Percentiles rank a stretch among this genome's conserved stretches.
Conservation (phyloP, 2,113 vertebrate species). For the Sinosuthora webbiana region DNA sequence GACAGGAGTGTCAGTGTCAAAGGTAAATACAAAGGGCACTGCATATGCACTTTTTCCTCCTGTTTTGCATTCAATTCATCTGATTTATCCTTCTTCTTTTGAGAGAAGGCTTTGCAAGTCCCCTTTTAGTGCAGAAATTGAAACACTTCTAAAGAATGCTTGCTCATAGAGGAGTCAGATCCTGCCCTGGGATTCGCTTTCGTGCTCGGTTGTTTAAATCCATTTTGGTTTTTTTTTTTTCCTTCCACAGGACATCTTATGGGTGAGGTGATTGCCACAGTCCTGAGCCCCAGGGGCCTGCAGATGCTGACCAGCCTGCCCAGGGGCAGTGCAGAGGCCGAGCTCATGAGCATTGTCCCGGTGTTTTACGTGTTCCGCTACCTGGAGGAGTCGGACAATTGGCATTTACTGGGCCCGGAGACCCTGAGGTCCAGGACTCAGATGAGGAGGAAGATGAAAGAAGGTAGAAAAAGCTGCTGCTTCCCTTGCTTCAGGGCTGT, state of each 20-base stretch:
- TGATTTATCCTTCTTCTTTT: background rate
- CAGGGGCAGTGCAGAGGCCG: constrained; percentile 79
- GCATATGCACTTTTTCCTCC: background rate
- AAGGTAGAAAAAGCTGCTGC: constrained; percentile 71
- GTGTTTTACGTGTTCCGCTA: constrained; percentile 83
- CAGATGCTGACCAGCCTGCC: constrained; percentile 75
- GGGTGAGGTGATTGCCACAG: constrained; percentile 74
- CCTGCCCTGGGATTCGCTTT: background rate
- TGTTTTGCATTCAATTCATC: background rate
- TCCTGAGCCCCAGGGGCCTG: constrained; percentile 75
- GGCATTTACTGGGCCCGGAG: constrained; percentile 74
- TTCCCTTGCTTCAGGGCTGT: background rate
- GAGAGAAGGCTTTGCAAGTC: background rate
- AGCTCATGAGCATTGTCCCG: constrained; percentile 75
- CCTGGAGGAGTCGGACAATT: constrained; percentile 77
- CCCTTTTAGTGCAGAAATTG: background rate
- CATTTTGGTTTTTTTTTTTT: too few species aligned
- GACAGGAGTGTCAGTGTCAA: constrained; percentile 80
- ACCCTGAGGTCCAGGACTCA: constrained; percentile 28
- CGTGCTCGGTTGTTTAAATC: background rate
- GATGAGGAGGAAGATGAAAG: constrained; percentile 78
- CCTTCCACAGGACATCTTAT: constrained; percentile 80
- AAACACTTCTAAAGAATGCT: background rate
- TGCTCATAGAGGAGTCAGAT: too few species aligned
- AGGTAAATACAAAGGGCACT: constrained; percentile 70